Percentiles rank a stretch among this genome's conserved stretches.
These are phyloP conservation scores for Stegodyphus dumicola DNA, from an alignment of 1,140 invertebrate genomes.

Conservation along the genomic window DNA sequence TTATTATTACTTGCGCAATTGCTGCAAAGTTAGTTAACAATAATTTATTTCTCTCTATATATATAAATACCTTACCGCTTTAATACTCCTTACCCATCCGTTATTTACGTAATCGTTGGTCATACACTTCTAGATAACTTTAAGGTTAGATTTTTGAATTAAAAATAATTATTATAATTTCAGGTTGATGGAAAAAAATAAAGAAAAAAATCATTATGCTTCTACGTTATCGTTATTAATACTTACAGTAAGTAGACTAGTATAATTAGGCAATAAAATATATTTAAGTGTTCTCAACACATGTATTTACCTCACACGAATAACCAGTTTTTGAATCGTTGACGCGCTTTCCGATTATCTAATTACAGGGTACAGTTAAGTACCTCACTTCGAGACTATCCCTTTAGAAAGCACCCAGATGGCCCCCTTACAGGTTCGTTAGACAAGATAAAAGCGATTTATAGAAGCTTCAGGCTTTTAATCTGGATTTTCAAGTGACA, in stretches of 20 bases:
- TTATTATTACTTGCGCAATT: too few relatives aligned
- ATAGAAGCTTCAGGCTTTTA: not conserved
- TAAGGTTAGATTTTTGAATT: too few relatives aligned
- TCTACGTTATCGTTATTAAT: conserved; percentile 18
- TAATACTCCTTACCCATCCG: too few relatives aligned
- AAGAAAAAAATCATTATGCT: too few relatives aligned
- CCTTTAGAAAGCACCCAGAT: not conserved
- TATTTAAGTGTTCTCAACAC: not conserved
- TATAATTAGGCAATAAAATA: conserved; percentile 39
- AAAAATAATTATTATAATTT: too few relatives aligned
- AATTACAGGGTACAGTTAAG: conserved; percentile 2
- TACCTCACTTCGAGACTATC: too few relatives aligned
- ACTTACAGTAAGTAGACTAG: conserved; percentile 22
- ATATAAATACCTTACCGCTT: too few relatives aligned
- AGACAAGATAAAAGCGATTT: conserved; percentile 15
- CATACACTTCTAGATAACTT: too few relatives aligned
- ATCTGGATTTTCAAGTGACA: not conserved
- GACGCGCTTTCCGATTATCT: conserved; percentile 4
- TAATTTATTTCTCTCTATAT: too few relatives aligned
- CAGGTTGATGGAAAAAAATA: too few relatives aligned
- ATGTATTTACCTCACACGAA: not conserved
- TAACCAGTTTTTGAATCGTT: not conserved
- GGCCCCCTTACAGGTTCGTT: not conserved
- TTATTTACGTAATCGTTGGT: too few relatives aligned
- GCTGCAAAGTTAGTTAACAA: too few relatives aligned